Conservation (phyloP, 2,888 invertebrate species). For the Eucera pruinosa region DNA sequence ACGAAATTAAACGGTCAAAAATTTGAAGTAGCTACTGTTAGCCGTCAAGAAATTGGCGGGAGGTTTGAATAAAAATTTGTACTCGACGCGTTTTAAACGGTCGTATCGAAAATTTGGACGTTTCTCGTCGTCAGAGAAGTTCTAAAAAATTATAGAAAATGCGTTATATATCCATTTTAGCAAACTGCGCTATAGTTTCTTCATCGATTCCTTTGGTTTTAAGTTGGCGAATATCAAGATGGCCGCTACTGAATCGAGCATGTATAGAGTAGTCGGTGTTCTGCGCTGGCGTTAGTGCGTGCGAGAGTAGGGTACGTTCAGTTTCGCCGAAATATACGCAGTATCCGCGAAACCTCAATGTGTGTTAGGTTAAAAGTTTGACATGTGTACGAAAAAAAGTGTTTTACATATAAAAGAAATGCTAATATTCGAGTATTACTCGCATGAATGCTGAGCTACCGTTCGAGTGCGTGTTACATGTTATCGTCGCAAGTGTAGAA, state of each 20-base stretch:
- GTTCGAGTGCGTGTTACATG: slow-evolving; percentile 28
- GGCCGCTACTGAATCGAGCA: slow-evolving; percentile 63
- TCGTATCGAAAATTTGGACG: background rate
- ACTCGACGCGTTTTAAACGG: too few species aligned
- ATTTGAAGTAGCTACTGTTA: background rate
- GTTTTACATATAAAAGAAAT: slow-evolving; percentile 2
- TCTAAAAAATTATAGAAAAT: background rate
- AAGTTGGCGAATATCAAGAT: slow-evolving; percentile 58
- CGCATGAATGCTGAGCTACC: slow-evolving; percentile 34
- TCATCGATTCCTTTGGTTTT: slow-evolving; percentile 57
- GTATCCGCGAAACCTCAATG: slow-evolving; percentile 23
- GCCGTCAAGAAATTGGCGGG: slow-evolving; percentile 30
- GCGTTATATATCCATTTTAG: background rate
- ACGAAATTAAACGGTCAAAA: background rate
- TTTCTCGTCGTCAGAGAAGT: too few species aligned
- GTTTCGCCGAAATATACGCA: slow-evolving; percentile 43
- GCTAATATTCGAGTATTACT: slow-evolving; percentile 12
- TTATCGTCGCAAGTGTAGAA: slow-evolving; percentile 23
- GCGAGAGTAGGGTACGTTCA: slow-evolving; percentile 40
- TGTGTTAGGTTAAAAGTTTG: slow-evolving; percentile 53
- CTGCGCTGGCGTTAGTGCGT: slow-evolving; percentile 59
- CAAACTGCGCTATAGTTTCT: slow-evolving; percentile 16
- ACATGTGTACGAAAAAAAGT: slow-evolving; percentile 34
- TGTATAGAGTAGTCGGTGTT: slow-evolving; percentile 51
- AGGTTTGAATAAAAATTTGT: slow-evolving; percentile 18